phyloP scores from a whole-genome alignment of 2,888 invertebrate species.

The Tipula vernalis region DNA sequence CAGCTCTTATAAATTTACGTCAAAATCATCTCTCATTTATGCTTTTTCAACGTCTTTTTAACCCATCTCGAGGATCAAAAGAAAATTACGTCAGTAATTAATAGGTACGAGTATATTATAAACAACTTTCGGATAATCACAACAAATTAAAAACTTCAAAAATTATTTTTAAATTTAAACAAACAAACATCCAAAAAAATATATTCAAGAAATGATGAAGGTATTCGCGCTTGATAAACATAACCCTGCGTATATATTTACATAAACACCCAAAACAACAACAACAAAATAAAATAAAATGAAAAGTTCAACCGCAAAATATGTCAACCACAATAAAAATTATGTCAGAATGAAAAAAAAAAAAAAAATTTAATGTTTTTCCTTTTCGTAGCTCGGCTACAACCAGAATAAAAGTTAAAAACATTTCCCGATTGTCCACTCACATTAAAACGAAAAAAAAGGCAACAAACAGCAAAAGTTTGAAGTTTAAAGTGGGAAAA shows the following conservation, averaged over 20 bases:
- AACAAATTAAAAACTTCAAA: no score
- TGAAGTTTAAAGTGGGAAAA: background rate
- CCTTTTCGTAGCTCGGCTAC: background rate
- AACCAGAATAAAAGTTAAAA: no score
- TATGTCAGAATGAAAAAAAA: background rate
- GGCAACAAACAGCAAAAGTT: background rate
- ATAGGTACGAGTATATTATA: no score
- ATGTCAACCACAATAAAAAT: background rate
- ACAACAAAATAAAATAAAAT: background rate
- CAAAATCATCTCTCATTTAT: no score
- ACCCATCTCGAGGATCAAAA: no score
- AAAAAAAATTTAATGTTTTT: background rate
- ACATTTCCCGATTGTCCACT: background rate
- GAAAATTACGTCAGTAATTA: no score
- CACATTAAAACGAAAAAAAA: background rate
- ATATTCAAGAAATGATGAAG: background rate
- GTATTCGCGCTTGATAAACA: background rate
- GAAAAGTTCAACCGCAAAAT: background rate
- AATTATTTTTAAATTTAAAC: no score
- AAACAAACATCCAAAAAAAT: no score
- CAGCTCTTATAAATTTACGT: no score
- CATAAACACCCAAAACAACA: background rate
- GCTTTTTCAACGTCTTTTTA: no score
- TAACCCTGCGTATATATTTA: background rate
- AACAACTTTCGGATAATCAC: no score